Evolutionary conservation across 2,888 invertebrate genomes (phyloP).

Genomic region (Drosophila engyochracea): DNA sequence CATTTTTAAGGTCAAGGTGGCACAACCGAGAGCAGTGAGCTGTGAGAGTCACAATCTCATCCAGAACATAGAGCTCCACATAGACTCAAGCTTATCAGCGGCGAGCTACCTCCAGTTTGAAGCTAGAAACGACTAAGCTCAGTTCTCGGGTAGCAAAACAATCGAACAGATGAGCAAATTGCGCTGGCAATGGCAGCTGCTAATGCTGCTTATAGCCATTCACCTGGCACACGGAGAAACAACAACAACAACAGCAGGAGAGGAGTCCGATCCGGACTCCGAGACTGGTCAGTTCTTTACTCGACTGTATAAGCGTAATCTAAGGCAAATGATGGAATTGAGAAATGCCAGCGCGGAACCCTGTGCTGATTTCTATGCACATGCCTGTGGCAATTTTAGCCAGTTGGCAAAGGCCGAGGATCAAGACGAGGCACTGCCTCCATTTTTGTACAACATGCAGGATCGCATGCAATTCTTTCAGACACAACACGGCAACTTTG

Average conservation of each 20-base stretch:
- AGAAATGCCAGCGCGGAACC: conserved; percentile 69
- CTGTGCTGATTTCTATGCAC: conserved; percentile 80
- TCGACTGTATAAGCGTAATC: conserved; percentile 73
- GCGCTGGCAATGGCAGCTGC: conserved; percentile 41
- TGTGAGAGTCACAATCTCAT: conserved; percentile 11
- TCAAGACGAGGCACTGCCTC: conserved; percentile 63
- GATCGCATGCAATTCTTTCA: conserved; percentile 80
- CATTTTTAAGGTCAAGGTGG: conserved; percentile 68
- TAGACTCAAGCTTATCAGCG: conserved; percentile 58
- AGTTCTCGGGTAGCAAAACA: conserved; percentile 56
- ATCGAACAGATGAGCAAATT: conserved; percentile 53
- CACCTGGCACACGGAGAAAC: conserved; percentile 4
- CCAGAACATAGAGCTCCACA: conserved; percentile 12
- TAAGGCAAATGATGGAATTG: conserved; percentile 67
- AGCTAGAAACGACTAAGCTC: conserved; percentile 36
- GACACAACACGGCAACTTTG: conserved; percentile 62
- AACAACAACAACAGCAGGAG: conserved; percentile 2
- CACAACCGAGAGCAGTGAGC: conserved; percentile 4
- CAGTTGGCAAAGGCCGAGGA: not conserved
- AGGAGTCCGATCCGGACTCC: conserved; percentile 4
- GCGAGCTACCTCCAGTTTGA: conserved; percentile 5
- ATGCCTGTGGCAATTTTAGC: conserved; percentile 78
- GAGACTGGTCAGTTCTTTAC: conserved; percentile 61
- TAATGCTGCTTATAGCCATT: conserved; percentile 28
- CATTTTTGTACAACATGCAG: conserved; percentile 81